These are phyloP conservation scores for Lycaon pictus DNA, from an alignment of 2,113 vertebrate genomes.

Conservation along the genomic window DNA sequence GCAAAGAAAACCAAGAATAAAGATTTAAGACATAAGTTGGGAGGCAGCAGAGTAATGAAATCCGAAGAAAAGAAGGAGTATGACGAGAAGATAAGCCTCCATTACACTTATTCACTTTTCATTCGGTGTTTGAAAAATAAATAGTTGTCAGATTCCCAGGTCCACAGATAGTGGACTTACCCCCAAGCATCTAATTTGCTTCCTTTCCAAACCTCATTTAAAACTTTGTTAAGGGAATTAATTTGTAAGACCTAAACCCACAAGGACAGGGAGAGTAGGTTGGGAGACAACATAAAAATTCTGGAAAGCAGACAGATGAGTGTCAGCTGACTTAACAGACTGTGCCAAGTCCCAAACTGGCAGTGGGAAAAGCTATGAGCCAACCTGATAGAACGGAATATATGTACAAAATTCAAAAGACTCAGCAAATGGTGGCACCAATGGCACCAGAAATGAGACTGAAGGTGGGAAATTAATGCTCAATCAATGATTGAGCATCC, in stretches of 20 bases:
- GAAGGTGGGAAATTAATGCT: not conserved
- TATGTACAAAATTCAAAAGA: not conserved
- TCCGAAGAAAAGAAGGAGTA: not conserved
- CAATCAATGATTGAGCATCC: too few species aligned
- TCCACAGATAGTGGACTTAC: not conserved
- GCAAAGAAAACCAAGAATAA: slow-evolving; percentile 1
- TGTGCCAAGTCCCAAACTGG: not conserved
- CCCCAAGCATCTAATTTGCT: not conserved
- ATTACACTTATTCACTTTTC: not conserved
- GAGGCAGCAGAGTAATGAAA: not conserved
- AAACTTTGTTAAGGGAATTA: not conserved
- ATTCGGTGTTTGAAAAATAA: not conserved
- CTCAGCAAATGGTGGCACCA: not conserved
- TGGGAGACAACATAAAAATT: not conserved
- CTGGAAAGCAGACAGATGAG: not conserved
- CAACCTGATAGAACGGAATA: not conserved
- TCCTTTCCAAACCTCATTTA: not conserved
- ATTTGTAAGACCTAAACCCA: not conserved
- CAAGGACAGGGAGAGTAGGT: not conserved
- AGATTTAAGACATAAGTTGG: not conserved
- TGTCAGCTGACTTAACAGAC: not conserved
- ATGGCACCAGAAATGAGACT: not conserved
- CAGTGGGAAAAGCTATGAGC: not conserved
- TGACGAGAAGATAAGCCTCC: not conserved
- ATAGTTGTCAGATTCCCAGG: not conserved